Base-by-base conservation (phyloP, 2,797 vertebrate genomes). In the Remorina albescens region DNA sequence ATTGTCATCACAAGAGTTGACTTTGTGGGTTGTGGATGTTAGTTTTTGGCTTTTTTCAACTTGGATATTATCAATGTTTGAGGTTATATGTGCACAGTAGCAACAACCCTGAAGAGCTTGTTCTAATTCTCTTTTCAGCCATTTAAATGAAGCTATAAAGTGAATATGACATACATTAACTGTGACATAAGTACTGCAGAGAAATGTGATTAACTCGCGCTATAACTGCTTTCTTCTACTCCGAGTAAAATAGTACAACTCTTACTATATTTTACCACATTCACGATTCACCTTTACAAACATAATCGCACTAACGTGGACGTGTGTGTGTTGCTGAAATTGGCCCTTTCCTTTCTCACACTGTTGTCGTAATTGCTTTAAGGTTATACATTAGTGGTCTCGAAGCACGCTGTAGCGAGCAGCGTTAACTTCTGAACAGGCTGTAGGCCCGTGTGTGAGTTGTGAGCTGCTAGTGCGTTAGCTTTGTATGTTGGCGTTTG, bases 401-500 rank as follows among this genome's bases (percentile, higher is more conserved):
- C 1, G 23, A 62, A 73, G 68, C 39, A 25, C 47, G 42, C 30
- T 0, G 15, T 8, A 30, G 55, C 1, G 3, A 36, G 44, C 10
- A 12, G 32, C 0, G 41, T 6, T 2, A 67, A 21, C 58, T 56
- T 54, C 18, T 53, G 6, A 60, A n/a, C n/a, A 30, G 6, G 37
- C n/a, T 30, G 62, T 49, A 25, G 30, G 30, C 30, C 30, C n/a
- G n/a, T 54, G 61, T 53, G 3, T 41, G 71, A 30, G 21, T 30
- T 30, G 30, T 30, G 30, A 62, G 47, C 37, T 44, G 53, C 21
- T 30, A 49, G 74, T 2, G 30, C 67, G 63, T 34, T 41, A 34
- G 46, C 65, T 75, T 78, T 61, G 69, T 68, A 53, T 64, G 30
- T 53, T 72, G 67, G 44, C 57, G 32, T 80, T 71, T 74, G 72